These are phyloP conservation scores for Orbicella faveolata DNA, from an alignment of 64 coral and sea anemone species.

Conservation along the genomic window DNA sequence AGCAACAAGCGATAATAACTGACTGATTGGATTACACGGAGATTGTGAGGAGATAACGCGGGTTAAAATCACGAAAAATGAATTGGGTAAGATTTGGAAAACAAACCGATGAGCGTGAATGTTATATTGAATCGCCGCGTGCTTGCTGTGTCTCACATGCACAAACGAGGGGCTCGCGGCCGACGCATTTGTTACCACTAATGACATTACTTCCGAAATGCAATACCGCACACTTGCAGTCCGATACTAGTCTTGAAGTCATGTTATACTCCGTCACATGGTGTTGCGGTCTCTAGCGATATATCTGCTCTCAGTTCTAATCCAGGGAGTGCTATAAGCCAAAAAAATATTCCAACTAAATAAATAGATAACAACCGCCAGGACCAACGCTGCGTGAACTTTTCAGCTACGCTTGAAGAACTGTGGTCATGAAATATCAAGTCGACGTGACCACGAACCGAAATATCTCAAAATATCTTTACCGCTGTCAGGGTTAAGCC, in stretches of 20 bases:
- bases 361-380: not conserved
- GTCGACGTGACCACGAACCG: not conserved
- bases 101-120: not conserved
- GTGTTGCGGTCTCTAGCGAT: not conserved
- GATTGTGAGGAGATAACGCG: not conserved
- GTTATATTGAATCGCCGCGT: not conserved
- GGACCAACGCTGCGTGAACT: not conserved
- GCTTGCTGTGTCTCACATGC: not conserved
- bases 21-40: not conserved
- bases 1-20: not conserved
- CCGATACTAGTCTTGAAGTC: not conserved
- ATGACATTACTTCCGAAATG: slow-evolving; percentile 38
- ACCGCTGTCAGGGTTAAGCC: not conserved
- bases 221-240: not conserved
- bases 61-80: not conserved
- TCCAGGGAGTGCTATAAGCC: not conserved
- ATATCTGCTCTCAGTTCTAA: slow-evolving; percentile 15
- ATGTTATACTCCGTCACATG: not conserved
- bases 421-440: not conserved
- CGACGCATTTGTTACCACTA: slow-evolving; percentile 19
- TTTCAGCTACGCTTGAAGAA: not conserved
- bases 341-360: not conserved
- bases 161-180: slow-evolving; percentile 8
- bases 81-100: not conserved
- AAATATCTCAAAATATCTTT: not conserved